Evolutionary conservation across 2,797 vertebrate genomes (phyloP), one percentile per base, ranked within the genome.

Genomic region (Eulemur albifrons): DNA sequence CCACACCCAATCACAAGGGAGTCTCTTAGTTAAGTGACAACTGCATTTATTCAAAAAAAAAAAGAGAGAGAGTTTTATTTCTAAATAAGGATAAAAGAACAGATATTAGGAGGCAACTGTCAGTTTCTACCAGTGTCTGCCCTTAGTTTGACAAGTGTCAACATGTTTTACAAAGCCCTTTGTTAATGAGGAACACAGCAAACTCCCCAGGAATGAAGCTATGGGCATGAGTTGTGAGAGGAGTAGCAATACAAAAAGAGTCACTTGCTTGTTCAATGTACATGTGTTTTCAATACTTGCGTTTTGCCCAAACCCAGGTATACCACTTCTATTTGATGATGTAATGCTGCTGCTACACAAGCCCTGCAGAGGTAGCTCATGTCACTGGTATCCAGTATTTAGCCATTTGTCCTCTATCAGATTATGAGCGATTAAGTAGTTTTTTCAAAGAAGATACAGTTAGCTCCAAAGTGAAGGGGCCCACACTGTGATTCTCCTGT

Each of bases 381-480:
- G 38, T 75, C 67, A 92, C 57, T 85, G 35, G 17, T 81, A 63
- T 12, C n/a, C 43, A 76, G 13, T 92, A 81, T n/a, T 81, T 50
- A 48, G 69, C n/a, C n/a, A 88, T 81, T 88, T 69, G 27, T 88
- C 88, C 79, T 80, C 92, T 63, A 54, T 70, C 57, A 81, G 43
- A 67, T 69, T 17, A 80, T 75, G 15, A 95, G 59, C 50, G 80
- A 85, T 32, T 27, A 1, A 50, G 23, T 50, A 67, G 48, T 50
- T 61, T 92, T 94, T 88, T 88, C 7, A 92, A 94, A 95, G 45
- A 80, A 80, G 25, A 69, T n/a, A 80, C 4, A 80, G 43, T 88
- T 80, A 88, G 72, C 32, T 92, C 54, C 40, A 88, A 94, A 83
- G 57, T 38, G 45, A 84, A 76, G 27, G 67, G 12, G 32, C 12